phyloP scores from a whole-genome alignment of 1,140 invertebrate species.

The Oscheius sp. region DNA sequence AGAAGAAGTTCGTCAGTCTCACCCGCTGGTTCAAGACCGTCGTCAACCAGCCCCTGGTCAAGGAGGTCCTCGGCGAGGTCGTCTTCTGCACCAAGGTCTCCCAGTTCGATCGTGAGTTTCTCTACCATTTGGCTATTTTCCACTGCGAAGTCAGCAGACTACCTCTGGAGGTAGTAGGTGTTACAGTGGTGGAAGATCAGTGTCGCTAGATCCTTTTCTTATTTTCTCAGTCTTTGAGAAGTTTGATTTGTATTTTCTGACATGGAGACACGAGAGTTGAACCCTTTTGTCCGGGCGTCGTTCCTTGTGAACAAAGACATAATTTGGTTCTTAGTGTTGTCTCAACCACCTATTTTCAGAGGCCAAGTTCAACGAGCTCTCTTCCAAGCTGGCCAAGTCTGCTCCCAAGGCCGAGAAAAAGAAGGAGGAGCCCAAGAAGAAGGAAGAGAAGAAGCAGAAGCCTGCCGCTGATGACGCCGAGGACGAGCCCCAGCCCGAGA shows the following conservation, averaged over 20 bases:
- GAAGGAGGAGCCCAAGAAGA: constrained; percentile 42
- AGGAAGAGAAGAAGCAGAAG: constrained; percentile 50
- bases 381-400: constrained; percentile 26
- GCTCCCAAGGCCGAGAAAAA: constrained; percentile 52
- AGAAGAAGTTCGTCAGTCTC: constrained; percentile 47
- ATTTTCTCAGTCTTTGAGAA: constrained; percentile 3
- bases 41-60: constrained; percentile 81
- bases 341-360: constrained; percentile 16
- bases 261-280: constrained; percentile 19
- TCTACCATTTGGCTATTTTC: neutral
- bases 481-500: constrained; percentile 67
- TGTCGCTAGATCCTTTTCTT: neutral
- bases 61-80: constrained; percentile 77
- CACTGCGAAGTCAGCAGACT: neutral
- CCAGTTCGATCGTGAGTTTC: constrained; percentile 68
- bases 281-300: neutral
- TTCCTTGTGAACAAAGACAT: neutral
- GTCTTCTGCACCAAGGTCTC: constrained; percentile 72
- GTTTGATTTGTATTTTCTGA: constrained; percentile 33
- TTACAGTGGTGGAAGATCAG: neutral
- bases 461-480: constrained; percentile 32
- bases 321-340: neutral
- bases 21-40: constrained; percentile 86
- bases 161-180: neutral
- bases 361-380: constrained; percentile 59